Conservation (phyloP, 2,797 vertebrate species). For the Urosaurus nigricauda region DNA sequence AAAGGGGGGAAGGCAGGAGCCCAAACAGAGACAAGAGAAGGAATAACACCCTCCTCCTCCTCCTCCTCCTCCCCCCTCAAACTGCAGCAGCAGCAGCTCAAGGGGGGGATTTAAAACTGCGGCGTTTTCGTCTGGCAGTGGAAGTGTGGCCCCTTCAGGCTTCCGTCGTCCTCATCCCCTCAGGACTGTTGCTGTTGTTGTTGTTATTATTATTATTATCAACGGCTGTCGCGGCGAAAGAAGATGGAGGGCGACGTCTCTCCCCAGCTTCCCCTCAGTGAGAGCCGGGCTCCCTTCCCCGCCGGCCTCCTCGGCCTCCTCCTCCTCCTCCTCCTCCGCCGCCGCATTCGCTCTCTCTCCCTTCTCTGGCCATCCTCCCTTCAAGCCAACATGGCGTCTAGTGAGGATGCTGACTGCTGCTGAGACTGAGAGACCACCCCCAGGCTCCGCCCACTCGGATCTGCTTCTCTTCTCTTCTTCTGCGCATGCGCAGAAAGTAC, state of each 20-base stretch:
- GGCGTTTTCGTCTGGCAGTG: constrained; percentile 63
- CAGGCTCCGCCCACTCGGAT: not conserved
- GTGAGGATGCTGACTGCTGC: no score
- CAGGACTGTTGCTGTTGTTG: no score
- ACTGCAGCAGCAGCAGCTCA: constrained; percentile 56
- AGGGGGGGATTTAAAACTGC: constrained; percentile 67
- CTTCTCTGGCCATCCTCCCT: constrained; percentile 76
- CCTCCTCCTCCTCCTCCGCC: no score
- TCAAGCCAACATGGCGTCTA: constrained; percentile 82
- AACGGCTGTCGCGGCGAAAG: no score
- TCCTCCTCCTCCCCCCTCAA: constrained; percentile 58
- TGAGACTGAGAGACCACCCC: no score
- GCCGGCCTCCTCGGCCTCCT: no score
- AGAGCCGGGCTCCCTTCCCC: constrained; percentile 28
- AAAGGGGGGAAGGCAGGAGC: constrained; percentile 14
- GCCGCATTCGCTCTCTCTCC: constrained; percentile 47
- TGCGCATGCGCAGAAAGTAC: not conserved
- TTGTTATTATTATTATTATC: no score
- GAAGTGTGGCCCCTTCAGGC: constrained; percentile 18
- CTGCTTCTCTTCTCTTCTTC: constrained; percentile 18
- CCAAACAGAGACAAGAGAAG: not conserved
- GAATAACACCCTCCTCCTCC: constrained; percentile 20
- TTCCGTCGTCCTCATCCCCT: constrained; percentile 43
- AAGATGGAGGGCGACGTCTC: no score
- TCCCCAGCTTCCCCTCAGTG: constrained; percentile 27